phyloP scores from a whole-genome alignment of 2,888 invertebrate genomes.

The Amphipoea oculea region DNA sequence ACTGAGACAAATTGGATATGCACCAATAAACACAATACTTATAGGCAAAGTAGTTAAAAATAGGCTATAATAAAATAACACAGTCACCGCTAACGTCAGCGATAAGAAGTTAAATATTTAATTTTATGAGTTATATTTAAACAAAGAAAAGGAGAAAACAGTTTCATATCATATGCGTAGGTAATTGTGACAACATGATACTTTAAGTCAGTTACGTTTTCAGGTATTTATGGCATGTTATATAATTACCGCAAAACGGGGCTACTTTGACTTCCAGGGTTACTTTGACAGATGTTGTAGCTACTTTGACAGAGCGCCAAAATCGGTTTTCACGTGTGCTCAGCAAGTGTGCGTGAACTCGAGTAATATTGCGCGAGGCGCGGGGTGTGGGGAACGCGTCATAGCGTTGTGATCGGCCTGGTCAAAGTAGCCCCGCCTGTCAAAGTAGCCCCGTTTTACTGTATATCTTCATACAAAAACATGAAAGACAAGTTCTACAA shows the following conservation, averaged over 20 bases:
- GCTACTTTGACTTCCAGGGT: no score
- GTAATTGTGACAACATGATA: constrained; percentile 12
- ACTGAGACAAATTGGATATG: constrained; percentile 52
- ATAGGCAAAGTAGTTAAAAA: constrained; percentile 43
- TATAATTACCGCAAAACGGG: neutral
- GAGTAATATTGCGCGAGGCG: no score
- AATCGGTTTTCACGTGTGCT: no score
- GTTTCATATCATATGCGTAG: neutral
- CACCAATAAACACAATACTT: constrained; percentile 54
- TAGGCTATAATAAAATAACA: constrained; percentile 23
- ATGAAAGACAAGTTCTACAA: no score
- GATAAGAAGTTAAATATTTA: constrained; percentile 41
- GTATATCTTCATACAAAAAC: neutral
- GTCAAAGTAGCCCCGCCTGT: no score
- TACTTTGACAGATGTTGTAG: no score
- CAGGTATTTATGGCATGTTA: neutral
- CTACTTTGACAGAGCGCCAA: no score
- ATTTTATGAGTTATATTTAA: constrained; percentile 16
- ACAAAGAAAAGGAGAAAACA: constrained; percentile 24
- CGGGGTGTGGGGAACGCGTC: no score
- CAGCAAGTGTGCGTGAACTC: no score
- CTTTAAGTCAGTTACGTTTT: neutral
- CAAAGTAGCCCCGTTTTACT: no score
- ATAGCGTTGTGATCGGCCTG: no score
- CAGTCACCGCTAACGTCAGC: neutral